These are phyloP conservation scores for Apamea sordens DNA, from an alignment of 2,888 invertebrate species.

Conservation along the genomic window DNA sequence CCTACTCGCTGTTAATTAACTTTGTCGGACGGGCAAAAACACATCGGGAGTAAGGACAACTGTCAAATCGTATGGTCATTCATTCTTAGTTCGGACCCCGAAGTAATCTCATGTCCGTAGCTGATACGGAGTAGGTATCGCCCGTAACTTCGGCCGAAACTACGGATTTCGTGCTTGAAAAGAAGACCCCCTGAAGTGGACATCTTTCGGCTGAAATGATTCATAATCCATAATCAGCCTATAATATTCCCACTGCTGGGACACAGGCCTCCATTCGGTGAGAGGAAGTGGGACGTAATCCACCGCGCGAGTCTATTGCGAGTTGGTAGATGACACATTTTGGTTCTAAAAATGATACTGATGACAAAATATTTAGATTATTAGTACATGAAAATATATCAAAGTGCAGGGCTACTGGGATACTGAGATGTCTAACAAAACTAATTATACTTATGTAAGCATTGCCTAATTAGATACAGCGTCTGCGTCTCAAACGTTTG, in stretches of 20 bases:
- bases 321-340: neutral
- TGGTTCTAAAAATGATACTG: neutral
- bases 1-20: neutral
- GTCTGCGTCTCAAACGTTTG: conserved; percentile 77
- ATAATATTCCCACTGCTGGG: neutral
- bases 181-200: neutral
- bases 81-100: neutral
- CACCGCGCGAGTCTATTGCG: neutral
- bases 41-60: neutral
- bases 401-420: conserved; percentile 37
- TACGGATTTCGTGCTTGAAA: neutral
- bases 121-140: neutral
- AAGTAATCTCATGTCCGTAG: too few relatives aligned
- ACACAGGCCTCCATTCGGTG: neutral
- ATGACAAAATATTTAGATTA: neutral
- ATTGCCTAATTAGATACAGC: conserved; percentile 78
- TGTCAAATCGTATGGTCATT: neutral
- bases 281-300: neutral
- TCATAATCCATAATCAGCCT: neutral
- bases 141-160: neutral
- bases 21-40: neutral
- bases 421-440: conserved; percentile 59
- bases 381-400: neutral
- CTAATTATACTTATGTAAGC: conserved; percentile 69
- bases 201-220: neutral